Evolutionary conservation across 1,140 invertebrate genomes (phyloP).

Genomic region (Babylonia areolata): DNA sequence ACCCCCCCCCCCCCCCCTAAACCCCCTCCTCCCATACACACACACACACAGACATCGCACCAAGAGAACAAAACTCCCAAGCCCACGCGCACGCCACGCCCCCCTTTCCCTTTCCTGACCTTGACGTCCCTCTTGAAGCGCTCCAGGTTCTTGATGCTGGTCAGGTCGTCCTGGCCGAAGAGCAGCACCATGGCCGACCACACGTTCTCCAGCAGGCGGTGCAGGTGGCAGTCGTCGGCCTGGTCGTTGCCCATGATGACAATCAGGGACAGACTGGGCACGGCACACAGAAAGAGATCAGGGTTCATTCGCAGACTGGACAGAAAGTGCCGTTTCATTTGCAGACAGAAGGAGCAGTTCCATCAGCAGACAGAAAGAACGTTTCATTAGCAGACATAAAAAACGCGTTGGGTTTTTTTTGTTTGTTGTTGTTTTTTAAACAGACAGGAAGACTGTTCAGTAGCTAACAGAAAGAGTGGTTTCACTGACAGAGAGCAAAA

Average conservation of each 20-base stretch:
- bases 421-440: no score
- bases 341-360: no score
- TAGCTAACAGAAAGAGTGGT: no score
- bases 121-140: slow-evolving; percentile 87
- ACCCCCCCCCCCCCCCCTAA: not conserved
- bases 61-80: no score
- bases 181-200: slow-evolving; percentile 86
- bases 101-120: no score
- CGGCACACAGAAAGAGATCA: not conserved
- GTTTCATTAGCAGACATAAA: no score
- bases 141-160: slow-evolving; percentile 85
- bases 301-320: not conserved
- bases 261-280: slow-evolving; percentile 75
- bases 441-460: no score
- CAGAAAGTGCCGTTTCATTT: no score
- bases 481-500: no score
- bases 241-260: slow-evolving; percentile 72
- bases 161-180: slow-evolving; percentile 86
- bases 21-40: not conserved
- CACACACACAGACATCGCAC: not conserved
- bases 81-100: no score
- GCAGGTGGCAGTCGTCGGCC: slow-evolving; percentile 71
- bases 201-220: slow-evolving; percentile 81
- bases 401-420: no score
- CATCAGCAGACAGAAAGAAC: no score